phyloP scores from a whole-genome alignment of 2,113 vertebrate species.

The Tapirus terrestris region DNA sequence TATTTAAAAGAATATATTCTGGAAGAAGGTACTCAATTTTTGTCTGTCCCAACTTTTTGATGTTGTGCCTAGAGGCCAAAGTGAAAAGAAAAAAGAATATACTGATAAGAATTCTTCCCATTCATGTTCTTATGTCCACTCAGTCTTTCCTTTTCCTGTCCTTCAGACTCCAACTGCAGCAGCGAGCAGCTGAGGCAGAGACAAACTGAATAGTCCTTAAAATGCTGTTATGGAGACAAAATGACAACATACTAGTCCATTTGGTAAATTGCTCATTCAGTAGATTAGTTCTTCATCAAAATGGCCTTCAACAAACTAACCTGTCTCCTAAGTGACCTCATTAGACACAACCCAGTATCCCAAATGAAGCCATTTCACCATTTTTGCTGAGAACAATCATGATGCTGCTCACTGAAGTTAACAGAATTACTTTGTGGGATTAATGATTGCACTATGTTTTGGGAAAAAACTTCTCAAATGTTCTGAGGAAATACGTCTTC shows the following conservation, averaged over 20 bases:
- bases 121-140: constrained; percentile 1
- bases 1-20: constrained; percentile 49
- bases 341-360: not conserved
- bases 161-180: not conserved
- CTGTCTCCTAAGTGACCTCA: not conserved
- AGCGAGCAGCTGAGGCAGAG: not conserved
- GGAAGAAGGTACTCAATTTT: constrained; percentile 47
- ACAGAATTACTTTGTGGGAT: not conserved
- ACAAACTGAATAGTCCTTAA: constrained; percentile 32
- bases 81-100: constrained; percentile 15
- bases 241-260: not conserved
- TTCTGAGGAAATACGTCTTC: constrained; percentile 46
- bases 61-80: not conserved
- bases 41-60: constrained; percentile 30
- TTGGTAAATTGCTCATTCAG: constrained; percentile 21
- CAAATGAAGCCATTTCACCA: not conserved
- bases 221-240: constrained; percentile 27
- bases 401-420: not conserved
- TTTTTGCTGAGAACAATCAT: constrained; percentile 22
- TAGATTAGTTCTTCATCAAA: constrained; percentile 30
- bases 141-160: constrained; percentile 34
- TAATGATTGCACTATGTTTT: constrained; percentile 31
- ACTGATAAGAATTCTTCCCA: constrained; percentile 14
- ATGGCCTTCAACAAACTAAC: constrained; percentile 26
- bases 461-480: not conserved